Percentiles rank a stretch among this genome's conserved stretches.
These are phyloP conservation scores for Caenorhabditis latens DNA, from an alignment of 1,140 invertebrate genomes.

Conservation along the genomic window DNA sequence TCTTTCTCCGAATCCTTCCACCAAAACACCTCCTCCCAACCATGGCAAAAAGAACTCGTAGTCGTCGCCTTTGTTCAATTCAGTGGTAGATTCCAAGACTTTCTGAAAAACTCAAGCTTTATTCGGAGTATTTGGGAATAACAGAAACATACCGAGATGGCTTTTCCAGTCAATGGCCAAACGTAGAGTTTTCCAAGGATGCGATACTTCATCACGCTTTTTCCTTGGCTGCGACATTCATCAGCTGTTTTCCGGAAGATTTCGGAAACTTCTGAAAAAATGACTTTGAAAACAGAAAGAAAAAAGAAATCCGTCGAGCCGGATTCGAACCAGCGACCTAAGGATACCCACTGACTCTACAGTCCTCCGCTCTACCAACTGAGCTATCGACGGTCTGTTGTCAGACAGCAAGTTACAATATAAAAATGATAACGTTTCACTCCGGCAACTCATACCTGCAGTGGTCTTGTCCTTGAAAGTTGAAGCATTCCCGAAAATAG, in stretches of 20 bases:
- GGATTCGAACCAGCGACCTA: constrained; percentile 73
- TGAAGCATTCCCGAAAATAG: background rate
- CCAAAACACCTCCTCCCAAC: constrained; percentile 62
- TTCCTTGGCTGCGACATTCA: constrained; percentile 9
- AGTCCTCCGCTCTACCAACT: constrained; percentile 71
- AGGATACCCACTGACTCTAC: constrained; percentile 66
- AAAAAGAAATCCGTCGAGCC: constrained; percentile 65
- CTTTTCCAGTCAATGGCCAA: constrained; percentile 35
- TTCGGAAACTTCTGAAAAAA: background rate
- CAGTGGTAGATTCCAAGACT: constrained; percentile 32
- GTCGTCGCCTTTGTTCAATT: constrained; percentile 63
- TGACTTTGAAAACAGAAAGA: background rate
- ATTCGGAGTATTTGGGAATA: background rate
- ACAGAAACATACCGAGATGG: background rate
- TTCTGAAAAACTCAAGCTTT: background rate
- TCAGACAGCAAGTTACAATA: background rate
- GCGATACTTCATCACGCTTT: background rate
- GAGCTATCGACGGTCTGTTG: constrained; percentile 63
- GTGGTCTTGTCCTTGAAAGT: background rate
- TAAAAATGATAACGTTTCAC: background rate
- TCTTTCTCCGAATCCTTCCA: constrained; percentile 80
- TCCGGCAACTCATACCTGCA: background rate
- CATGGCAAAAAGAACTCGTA: constrained; percentile 62
- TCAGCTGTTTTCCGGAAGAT: constrained; percentile 2
- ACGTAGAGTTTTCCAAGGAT: constrained; percentile 24